These are phyloP conservation scores for Gnathonemus longibarbis DNA, from an alignment of 2,113 vertebrate genomes.

Conservation along the genomic window DNA sequence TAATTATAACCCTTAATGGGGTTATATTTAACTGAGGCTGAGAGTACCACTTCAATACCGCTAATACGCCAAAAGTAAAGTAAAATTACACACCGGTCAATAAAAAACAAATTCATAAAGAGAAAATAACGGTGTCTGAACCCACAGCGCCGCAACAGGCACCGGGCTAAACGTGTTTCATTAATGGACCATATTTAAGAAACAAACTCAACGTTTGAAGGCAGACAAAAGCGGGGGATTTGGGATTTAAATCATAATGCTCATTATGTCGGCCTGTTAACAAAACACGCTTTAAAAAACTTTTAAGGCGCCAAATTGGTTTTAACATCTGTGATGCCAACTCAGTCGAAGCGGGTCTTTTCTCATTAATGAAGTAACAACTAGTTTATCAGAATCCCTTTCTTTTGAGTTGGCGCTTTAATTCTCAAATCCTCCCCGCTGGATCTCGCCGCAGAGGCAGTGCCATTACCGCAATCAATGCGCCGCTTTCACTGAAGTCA, in stretches of 20 bases:
- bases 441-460: conserved; percentile 49
- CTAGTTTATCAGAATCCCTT: conserved; percentile 67
- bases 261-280: conserved; percentile 53
- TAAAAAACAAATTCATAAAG: neutral
- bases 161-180: neutral
- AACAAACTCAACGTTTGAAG: conserved; percentile 57
- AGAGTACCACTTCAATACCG: neutral
- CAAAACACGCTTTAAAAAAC: conserved; percentile 59
- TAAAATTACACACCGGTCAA: neutral
- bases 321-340: conserved; percentile 65
- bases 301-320: conserved; percentile 63
- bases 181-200: conserved; percentile 52
- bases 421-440: conserved; percentile 45
- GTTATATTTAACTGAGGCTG: neutral
- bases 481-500: conserved; percentile 56
- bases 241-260: conserved; percentile 57
- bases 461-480: conserved; percentile 74
- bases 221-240: conserved; percentile 53
- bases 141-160: neutral
- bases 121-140: neutral
- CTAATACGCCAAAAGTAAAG: neutral
- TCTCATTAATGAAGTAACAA: conserved; percentile 78
- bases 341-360: conserved; percentile 57
- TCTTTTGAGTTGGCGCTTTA: conserved; percentile 47
- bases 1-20: neutral